These are phyloP conservation scores for Stigmatopora nigra DNA, from an alignment of 2,113 vertebrate genomes.

Conservation along the genomic window DNA sequence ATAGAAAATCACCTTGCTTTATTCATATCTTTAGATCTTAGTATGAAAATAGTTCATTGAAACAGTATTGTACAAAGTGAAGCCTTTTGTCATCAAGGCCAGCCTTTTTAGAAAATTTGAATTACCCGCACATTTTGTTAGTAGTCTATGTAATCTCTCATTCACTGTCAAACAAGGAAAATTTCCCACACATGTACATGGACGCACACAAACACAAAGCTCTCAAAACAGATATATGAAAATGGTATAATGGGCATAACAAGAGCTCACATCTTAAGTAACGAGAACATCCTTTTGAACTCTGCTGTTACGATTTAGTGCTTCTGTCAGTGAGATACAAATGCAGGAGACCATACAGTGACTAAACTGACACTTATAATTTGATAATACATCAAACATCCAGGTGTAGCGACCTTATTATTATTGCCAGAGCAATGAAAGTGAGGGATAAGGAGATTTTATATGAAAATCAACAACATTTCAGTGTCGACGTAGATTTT, in stretches of 20 bases:
- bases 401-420: slow-evolving; percentile 12
- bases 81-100: too few relatives aligned
- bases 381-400: not conserved
- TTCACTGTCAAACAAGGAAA: too few relatives aligned
- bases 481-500: not conserved
- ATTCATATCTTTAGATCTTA: slow-evolving; percentile 39
- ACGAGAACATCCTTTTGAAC: not conserved
- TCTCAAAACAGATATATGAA: too few relatives aligned
- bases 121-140: slow-evolving; percentile 45
- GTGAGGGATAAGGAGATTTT: not conserved
- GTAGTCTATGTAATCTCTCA: too few relatives aligned
- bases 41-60: slow-evolving; percentile 19
- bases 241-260: too few relatives aligned
- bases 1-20: slow-evolving; percentile 46
- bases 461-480: too few relatives aligned
- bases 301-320: slow-evolving; percentile 18
- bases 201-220: too few relatives aligned
- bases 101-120: slow-evolving; percentile 38
- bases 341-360: slow-evolving; percentile 45
- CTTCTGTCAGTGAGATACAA: slow-evolving; percentile 12
- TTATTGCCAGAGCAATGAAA: not conserved
- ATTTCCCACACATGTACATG: too few relatives aligned
- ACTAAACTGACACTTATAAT: not conserved
- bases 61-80: slow-evolving; percentile 58
- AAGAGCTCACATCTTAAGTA: too few relatives aligned